phyloP scores from a whole-genome alignment of 2,888 invertebrate species.

The Ditula angustiorana region DNA sequence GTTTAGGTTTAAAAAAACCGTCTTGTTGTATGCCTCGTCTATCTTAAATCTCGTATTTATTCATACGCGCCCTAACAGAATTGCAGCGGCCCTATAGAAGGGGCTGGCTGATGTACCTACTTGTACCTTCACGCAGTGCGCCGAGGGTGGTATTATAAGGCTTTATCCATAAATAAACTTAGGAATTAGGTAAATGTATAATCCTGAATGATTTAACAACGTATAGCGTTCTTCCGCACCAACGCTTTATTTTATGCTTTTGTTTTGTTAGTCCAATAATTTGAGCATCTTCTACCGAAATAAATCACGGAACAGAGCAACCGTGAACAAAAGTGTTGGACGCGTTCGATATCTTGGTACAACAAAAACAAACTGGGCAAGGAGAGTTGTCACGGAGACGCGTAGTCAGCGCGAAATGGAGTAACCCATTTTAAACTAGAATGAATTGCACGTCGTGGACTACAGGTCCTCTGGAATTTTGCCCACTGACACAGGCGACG shows the following conservation, averaged over 20 bases:
- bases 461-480: conserved; percentile 81
- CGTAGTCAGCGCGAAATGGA: conserved; percentile 79
- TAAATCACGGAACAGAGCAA: conserved; percentile 35
- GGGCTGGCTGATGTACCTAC: no score
- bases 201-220: background rate
- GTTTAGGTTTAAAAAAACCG: no score
- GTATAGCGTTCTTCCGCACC: background rate
- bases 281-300: conserved; percentile 32
- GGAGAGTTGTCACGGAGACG: conserved; percentile 74
- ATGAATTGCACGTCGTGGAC: conserved; percentile 82
- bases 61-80: no score
- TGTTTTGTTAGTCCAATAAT: conserved; percentile 19
- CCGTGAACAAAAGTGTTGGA: conserved; percentile 38
- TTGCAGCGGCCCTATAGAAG: no score
- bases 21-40: no score
- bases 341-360: conserved; percentile 58
- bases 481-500: conserved; percentile 70
- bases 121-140: no score
- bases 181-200: background rate
- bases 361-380: conserved; percentile 63
- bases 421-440: conserved; percentile 82
- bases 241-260: background rate
- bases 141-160: no score
- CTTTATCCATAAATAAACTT: background rate
- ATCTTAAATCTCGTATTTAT: no score